Base-by-base conservation (phyloP, 1,140 invertebrate species). In the Caenorhabditis remanei region DNA sequence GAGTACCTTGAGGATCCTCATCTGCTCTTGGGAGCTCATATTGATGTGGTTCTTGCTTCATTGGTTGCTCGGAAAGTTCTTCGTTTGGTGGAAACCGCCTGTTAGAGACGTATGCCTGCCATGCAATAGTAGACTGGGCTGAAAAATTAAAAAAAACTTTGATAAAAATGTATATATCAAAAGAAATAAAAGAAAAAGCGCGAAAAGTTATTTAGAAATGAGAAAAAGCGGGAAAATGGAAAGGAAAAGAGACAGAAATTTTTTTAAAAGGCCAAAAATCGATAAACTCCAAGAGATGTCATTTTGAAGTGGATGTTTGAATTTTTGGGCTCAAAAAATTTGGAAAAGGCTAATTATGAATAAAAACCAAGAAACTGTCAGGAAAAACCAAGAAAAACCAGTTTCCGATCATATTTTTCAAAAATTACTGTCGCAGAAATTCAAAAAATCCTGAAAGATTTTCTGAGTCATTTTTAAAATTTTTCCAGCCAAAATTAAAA, bases 81-180 rank as follows among this genome's bases (percentile, higher is more conserved):
- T 79, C 46, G 71, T 71, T 46, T 16, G 65, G 11, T 46, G 71
- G 71, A 5, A 71, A 41, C 32, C 19, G 13, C 6, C 19, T 63
- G 2, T 63, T 50, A 79, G 43, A 16, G 71, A 79, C 41, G 4
- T 1, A 14, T 8, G 32, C 24, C 43, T 79, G 5, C 2, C 46
- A 48, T 79, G 71, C 41, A 71, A 71, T 71, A 71, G 13, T 24
- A 43, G 40, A 71, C 65, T 4, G 19, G 46, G 4, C 65, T 71
- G 65, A 19, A 71, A 71, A 63, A 32, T 32, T 32, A 32, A 32
- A 2, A 4, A 4, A 16, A n/a, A 16, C 2, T 21, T 71, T 43
- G 0, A 3, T 16, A 19, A 46, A 32, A 24, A 65, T 32, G 21
- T 32, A 65, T 41, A n/a, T 19, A 71, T 5, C 1, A 19, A 71